Evolutionary conservation across 2,797 vertebrate species (phyloP), one percentile per base, ranked within the genome.

Genomic region (Hippocampus kuda): DNA sequence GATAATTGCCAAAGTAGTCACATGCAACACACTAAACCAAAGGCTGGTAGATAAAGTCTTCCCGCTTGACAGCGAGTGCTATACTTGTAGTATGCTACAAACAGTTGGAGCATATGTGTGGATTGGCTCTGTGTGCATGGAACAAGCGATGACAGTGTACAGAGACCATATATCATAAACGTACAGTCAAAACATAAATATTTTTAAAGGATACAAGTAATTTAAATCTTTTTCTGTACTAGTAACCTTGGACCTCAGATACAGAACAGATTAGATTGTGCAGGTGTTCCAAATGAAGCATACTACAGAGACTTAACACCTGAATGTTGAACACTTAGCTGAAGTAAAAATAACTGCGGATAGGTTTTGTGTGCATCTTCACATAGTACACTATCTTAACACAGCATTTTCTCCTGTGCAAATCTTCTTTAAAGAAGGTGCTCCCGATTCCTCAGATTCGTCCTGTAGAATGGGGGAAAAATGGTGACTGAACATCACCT

Each of bases 341-440:
- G 73, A 74, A 70, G 27, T 64, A 74, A 77, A 71, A 78, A 75
- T 67, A 77, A 75, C 59, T 71, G 46, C 80, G 51, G 69, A 79
- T 71, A 77, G 61, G 70, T 69, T 76, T 67, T 51, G 16, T 77
- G 64, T 81, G 72, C 67, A 79, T 81, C 24, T 65, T 46, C 16
- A 18, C 18, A 27, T 48, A 46, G 42, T 26, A 75, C 83, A 88
- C 91, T 95, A 98, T 93, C 94, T 97, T 69, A 94, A 86, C 4
- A 90, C 83, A 67, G 91, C 71, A 66, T 92, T 93, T 83, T 94
- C 93, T 79, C 95, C 95, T 72, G 89, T 90, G 83, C 95, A 97
- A 85, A 96, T 93, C 87, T 93, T 94, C 91, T 99, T 99, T 88
- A 97, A 86, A 48, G 96, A 94, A 0, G 96, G 96, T 0, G 96